Evolutionary conservation across 2,888 invertebrate genomes (phyloP).

Genomic region (Operophtera brumata): DNA sequence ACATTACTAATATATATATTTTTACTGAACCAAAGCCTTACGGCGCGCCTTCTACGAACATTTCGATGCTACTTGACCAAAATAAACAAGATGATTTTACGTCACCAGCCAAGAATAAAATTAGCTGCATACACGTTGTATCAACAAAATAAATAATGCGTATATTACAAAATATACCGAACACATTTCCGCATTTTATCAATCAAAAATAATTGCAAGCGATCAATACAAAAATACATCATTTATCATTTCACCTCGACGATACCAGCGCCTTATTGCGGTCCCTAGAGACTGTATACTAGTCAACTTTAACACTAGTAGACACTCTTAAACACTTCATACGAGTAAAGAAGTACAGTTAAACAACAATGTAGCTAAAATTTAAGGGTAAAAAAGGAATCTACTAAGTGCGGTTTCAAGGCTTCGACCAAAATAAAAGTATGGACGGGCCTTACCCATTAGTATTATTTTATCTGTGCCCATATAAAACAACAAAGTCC

Average conservation of each 20-base stretch:
- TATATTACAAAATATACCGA: constrained; percentile 13
- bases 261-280: constrained; percentile 50
- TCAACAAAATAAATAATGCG: background rate
- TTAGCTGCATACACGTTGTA: constrained; percentile 21
- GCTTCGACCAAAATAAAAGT: no score
- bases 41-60: no score
- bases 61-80: no score
- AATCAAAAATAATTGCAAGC: constrained; percentile 31
- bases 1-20: constrained; percentile 17
- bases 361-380: constrained; percentile 8
- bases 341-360: constrained; percentile 5
- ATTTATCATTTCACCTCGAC: constrained; percentile 35
- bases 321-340: constrained; percentile 2
- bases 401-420: constrained; percentile 3
- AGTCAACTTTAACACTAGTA: constrained; percentile 2
- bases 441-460: no score
- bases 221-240: constrained; percentile 36
- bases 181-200: constrained; percentile 26
- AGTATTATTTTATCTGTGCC: no score
- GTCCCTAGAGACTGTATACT: constrained; percentile 17
- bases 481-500: no score
- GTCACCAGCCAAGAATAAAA: constrained; percentile 10
- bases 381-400: background rate
- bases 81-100: background rate
- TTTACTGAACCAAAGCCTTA: no score